These are phyloP conservation scores for Equus quagga DNA, from an alignment of 2,113 vertebrate genomes.

Conservation along the genomic window DNA sequence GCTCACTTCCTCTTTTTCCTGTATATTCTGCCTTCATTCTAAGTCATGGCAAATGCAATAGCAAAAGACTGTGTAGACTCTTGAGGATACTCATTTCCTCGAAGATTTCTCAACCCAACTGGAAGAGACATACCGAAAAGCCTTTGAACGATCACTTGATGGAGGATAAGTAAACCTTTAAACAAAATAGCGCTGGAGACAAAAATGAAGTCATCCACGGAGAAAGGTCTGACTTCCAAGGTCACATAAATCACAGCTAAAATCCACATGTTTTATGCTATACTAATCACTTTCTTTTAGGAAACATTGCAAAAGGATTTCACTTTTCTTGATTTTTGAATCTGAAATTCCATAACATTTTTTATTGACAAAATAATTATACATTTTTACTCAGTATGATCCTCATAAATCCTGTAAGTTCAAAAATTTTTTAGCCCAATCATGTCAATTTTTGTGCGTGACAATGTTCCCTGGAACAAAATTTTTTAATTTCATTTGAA, in stretches of 20 bases:
- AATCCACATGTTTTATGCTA: not conserved
- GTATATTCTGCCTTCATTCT: not conserved
- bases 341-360: not conserved
- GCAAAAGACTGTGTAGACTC: not conserved
- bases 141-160: not conserved
- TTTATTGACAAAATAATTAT: conserved; percentile 40
- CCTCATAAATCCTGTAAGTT: not conserved
- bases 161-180: not conserved
- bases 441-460: not conserved
- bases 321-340: not conserved
- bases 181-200: not conserved
- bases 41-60: not conserved
- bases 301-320: not conserved
- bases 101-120: not conserved
- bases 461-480: not conserved
- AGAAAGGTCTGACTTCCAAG: not conserved
- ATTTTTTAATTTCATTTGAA: not conserved
- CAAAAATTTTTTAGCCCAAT: not conserved
- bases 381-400: not conserved
- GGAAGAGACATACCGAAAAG: conserved; percentile 46
- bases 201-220: not conserved
- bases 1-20: not conserved
- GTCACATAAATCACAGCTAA: not conserved
- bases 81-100: not conserved
- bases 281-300: not conserved